These are phyloP conservation scores for Nothoprocta pentlandii DNA, from an alignment of 2,113 vertebrate genomes.

Conservation along the genomic window DNA sequence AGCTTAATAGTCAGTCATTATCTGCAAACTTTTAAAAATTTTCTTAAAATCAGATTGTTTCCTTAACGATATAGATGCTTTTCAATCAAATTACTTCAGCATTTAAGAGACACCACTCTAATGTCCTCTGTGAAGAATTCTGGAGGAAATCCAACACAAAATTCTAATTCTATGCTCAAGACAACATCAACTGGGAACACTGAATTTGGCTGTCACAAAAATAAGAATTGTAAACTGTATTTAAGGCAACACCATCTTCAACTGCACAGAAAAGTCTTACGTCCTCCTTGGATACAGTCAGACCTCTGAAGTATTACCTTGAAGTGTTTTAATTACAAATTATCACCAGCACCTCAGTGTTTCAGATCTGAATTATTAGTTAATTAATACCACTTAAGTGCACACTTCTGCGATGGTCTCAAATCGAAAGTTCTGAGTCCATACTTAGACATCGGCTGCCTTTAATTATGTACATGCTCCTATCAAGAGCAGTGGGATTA, in stretches of 20 bases:
- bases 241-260: background rate
- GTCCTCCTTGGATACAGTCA: background rate
- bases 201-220: background rate
- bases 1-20: background rate
- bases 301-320: background rate
- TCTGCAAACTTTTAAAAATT: background rate
- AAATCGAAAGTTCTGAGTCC: background rate
- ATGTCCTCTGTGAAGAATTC: background rate
- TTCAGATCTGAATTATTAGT: background rate
- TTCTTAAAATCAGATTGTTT: background rate
- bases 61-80: background rate
- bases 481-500: background rate
- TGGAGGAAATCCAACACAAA: background rate
- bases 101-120: background rate
- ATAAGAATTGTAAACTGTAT: background rate
- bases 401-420: background rate
- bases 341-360: background rate
- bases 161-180: background rate
- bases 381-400: background rate
- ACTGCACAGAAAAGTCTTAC: background rate
- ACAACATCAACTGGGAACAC: too few species aligned
- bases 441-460: background rate
- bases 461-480: background rate
- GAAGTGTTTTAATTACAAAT: background rate
- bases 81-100: background rate